phyloP scores from a whole-genome alignment of 2,113 vertebrate genomes.

The Scalopus aquaticus region DNA sequence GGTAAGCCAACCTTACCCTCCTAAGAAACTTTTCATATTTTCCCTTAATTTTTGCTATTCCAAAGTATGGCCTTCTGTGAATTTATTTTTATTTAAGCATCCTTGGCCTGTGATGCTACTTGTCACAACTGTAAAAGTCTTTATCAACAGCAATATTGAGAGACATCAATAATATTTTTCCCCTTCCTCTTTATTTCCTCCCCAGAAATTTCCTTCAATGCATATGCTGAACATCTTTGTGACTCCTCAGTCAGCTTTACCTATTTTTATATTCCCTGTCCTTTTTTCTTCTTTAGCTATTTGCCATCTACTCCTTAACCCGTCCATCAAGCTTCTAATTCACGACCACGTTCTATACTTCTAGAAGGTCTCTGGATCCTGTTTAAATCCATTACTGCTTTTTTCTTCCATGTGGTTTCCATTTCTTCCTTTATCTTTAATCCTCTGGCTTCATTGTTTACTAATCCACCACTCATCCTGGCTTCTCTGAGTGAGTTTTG shows the following conservation, averaged over 20 bases:
- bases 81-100: not conserved
- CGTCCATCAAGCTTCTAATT: not conserved
- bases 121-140: not conserved
- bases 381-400: not conserved
- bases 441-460: not conserved
- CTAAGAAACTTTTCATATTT: not conserved
- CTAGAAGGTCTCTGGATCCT: not conserved
- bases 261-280: not conserved
- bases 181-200: not conserved
- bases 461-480: not conserved
- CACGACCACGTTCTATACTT: not conserved
- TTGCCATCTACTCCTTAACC: too few species aligned
- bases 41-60: not conserved
- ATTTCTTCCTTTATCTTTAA: not conserved
- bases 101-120: not conserved
- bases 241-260: too few species aligned
- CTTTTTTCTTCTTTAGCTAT: not conserved
- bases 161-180: not conserved
- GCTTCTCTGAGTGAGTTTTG: not conserved
- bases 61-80: not conserved
- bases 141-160: not conserved
- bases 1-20: not conserved
- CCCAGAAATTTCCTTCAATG: not conserved
- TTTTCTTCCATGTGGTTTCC: not conserved
- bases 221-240: too few species aligned